A percentile compares a stretch with the other conserved stretches of the same genome.
These are phyloP conservation scores for Takifugu rubripes DNA, from an alignment of 2,797 vertebrate genomes.

Conservation along the genomic window DNA sequence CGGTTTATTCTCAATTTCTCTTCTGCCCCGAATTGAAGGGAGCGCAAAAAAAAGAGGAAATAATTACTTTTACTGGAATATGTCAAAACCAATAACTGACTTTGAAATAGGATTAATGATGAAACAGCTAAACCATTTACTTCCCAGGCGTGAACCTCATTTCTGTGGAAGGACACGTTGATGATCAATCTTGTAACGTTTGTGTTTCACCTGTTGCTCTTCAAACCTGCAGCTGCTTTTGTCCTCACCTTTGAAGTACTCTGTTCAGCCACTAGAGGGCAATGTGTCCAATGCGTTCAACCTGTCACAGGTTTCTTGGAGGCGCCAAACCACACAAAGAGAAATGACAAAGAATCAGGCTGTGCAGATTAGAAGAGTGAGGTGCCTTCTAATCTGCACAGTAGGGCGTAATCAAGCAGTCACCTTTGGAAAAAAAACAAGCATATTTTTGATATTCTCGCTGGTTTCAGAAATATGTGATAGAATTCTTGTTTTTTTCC, in stretches of 20 bases:
- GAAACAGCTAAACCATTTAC: not conserved
- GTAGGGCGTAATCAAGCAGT: conserved; percentile 20
- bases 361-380: conserved; percentile 40
- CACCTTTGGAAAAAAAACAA: not conserved
- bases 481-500: conserved; percentile 5
- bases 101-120: not conserved
- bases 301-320: conserved; percentile 58
- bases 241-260: conserved; percentile 15
- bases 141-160: not conserved
- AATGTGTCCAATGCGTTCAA: conserved; percentile 72
- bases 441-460: not conserved
- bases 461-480: conserved; percentile 17
- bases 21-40: conserved; percentile 13
- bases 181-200: conserved; percentile 9
- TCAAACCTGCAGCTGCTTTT: no score
- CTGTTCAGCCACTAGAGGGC: conserved; percentile 71
- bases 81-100: not conserved
- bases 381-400: conserved; percentile 34
- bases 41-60: not conserved
- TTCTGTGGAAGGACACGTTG: conserved; percentile 5
- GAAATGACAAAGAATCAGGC: conserved; percentile 58
- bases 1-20: conserved; percentile 5
- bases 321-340: conserved; percentile 66
- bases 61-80: conserved; percentile 6
- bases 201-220: conserved; percentile 4